Percentiles rank a stretch among this genome's conserved stretches.
These are phyloP conservation scores for Luperina testacea DNA, from an alignment of 2,888 invertebrate genomes.

Conservation along the genomic window DNA sequence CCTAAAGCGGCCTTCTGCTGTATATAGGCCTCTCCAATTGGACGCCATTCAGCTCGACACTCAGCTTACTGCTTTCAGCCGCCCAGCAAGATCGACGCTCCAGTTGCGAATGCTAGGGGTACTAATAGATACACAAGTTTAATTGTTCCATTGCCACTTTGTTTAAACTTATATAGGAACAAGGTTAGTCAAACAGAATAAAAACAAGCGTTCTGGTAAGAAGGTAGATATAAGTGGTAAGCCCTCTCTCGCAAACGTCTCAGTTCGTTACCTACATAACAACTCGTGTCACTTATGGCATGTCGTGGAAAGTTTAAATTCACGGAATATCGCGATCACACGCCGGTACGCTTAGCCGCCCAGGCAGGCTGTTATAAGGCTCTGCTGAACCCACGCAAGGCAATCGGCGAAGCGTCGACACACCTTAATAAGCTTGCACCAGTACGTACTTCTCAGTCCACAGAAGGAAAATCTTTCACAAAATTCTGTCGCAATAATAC, in stretches of 20 bases:
- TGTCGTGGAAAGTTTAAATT: conserved; percentile 29
- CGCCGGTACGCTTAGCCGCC: conserved; percentile 14
- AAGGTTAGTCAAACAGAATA: not conserved
- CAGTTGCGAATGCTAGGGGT: not conserved
- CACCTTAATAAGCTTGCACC: conserved; percentile 3
- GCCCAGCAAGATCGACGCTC: not conserved
- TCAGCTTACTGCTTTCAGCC: not conserved
- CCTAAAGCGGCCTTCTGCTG: not conserved
- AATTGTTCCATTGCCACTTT: not conserved
- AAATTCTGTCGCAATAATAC: conserved; percentile 95
- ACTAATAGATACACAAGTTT: too few relatives aligned
- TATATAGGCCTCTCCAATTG: not conserved
- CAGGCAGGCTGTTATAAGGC: not conserved
- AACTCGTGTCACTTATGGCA: not conserved
- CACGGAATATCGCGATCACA: conserved; percentile 11
- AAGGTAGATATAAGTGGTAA: not conserved
- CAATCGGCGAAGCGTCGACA: conserved; percentile 5
- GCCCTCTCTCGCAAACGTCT: conserved; percentile 19
- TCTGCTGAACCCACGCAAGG: conserved; percentile 15
- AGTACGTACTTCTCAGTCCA: conserved; percentile 93
- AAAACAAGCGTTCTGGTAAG: not conserved
- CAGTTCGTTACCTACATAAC: conserved; percentile 41
- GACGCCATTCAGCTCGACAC: not conserved
- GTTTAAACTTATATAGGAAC: not conserved
- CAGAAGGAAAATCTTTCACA: conserved; percentile 96